Evolutionary conservation across 2,113 vertebrate species (phyloP).

Genomic region (Hippocampus guttulatus): DNA sequence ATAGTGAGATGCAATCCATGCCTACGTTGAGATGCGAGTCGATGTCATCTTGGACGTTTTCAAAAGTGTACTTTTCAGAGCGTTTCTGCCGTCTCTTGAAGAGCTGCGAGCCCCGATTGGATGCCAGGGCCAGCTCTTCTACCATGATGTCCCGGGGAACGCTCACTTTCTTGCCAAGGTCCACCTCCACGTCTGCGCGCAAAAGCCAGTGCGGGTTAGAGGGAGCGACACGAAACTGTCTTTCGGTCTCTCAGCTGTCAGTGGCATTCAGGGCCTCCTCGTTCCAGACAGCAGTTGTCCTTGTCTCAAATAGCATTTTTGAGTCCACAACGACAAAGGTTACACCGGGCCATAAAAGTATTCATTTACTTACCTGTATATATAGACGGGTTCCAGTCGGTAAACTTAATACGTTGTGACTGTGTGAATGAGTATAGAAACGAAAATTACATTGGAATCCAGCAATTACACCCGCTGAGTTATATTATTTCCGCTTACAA

Average conservation of each 20-base stretch:
- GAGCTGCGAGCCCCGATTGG: slow-evolving; percentile 89
- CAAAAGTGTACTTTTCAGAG: slow-evolving; percentile 93
- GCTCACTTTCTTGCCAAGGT: slow-evolving; percentile 89
- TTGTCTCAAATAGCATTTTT: slow-evolving; percentile 83
- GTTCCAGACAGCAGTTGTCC: slow-evolving; percentile 77
- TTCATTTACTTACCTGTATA: slow-evolving; percentile 76
- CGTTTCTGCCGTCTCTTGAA: slow-evolving; percentile 94
- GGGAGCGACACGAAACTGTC: neutral
- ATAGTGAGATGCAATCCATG: slow-evolving; percentile 1
- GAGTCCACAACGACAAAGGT: slow-evolving; percentile 78
- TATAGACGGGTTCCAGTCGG: slow-evolving; percentile 31
- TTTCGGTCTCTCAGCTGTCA: slow-evolving; percentile 80
- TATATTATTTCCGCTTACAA: too few species aligned
- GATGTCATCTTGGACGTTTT: slow-evolving; percentile 80
- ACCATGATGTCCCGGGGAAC: slow-evolving; percentile 93
- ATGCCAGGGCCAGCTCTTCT: slow-evolving; percentile 86
- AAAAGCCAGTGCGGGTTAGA: slow-evolving; percentile 6
- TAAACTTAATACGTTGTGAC: too few species aligned
- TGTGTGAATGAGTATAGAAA: too few species aligned
- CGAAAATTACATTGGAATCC: too few species aligned
- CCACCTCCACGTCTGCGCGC: slow-evolving; percentile 75
- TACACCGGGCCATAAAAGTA: slow-evolving; percentile 75
- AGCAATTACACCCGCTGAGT: too few species aligned
- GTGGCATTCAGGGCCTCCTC: slow-evolving; percentile 75
- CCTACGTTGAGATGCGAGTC: slow-evolving; percentile 80